Base-by-base conservation (phyloP, 2,113 vertebrate genomes). In the Hiodon tergisus region DNA sequence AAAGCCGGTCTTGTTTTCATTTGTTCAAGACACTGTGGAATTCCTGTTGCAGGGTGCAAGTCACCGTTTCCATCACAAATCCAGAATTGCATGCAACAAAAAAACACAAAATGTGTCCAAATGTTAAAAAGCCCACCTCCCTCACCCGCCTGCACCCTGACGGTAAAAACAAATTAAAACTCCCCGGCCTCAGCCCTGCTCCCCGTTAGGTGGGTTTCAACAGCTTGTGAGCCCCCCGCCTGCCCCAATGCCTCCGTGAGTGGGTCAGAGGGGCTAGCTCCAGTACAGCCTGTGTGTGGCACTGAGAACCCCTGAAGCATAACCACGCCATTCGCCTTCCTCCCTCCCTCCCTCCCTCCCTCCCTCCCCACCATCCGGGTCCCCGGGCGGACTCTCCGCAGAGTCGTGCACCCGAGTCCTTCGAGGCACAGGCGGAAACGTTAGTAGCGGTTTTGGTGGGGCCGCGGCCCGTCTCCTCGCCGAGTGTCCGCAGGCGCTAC, bases 111-210 rank as follows among this genome's bases (percentile, higher is more conserved):
- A 31, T 31, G 31, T 31, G 31, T 31, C 31, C 31, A 31, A 31
- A 31, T 31, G 31, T 31, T 31, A 2, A 31, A 31, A 31, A 31
- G 31, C 31, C 72, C 31, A 31, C 9, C 50, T 47, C 58, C 48
- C n/a, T 54, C 60, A 8, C 52, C 54, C 14, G 16, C 3, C 10
- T 63, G 61, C 31, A 31, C 61, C 50, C 60, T 31, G 78, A 79
- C 80, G 76, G 84, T 85, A 81, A 79, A 85, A 82, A 81, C 79
- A 81, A 81, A 79, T 81, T 87, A 80, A 81, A 77, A 87, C 78
- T 74, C 75, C 74, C 82, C 79, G 80, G 80, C 77, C 67, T 83
- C 82, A 81, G 79, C 78, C 80, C 4, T 17, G 14, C 67, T 53
- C 62, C 46, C 13, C n/a, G 16, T 57, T n/a, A 17, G 11, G 59